phyloP scores from a whole-genome alignment of 2,113 vertebrate genomes.

The Seriola quinqueradiata region DNA sequence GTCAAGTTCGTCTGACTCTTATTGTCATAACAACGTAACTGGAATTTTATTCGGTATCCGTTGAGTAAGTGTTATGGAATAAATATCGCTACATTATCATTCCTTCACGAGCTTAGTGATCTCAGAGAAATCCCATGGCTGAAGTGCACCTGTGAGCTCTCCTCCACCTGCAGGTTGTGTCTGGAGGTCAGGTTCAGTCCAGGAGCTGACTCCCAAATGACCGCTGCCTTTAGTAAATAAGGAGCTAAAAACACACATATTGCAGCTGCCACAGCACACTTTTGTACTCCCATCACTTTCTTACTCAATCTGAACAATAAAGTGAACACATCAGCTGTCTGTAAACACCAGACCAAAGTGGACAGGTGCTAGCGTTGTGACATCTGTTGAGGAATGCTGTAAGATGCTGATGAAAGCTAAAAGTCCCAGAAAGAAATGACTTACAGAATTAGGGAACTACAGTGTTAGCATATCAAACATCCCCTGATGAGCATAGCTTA shows the following conservation, averaged over 20 bases:
- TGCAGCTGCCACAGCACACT: not conserved
- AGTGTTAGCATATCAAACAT: too few species aligned
- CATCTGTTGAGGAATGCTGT: not conserved
- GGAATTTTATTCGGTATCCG: not conserved
- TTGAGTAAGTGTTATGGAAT: not conserved
- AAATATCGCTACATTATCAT: not conserved
- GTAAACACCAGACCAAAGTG: not conserved
- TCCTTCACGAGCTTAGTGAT: not conserved
- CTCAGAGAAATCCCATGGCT: not conserved
- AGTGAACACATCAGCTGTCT: not conserved
- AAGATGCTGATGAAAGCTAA: not conserved
- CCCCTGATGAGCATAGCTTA: too few species aligned
- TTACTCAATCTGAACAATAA: not conserved
- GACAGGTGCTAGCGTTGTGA: not conserved
- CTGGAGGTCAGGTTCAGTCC: conserved; percentile 21
- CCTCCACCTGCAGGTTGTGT: not conserved
- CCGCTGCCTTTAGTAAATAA: not conserved
- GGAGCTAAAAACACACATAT: not conserved
- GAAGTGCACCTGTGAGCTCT: not conserved
- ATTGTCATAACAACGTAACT: not conserved
- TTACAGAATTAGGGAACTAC: not conserved
- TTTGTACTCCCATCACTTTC: not conserved
- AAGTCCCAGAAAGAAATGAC: not conserved
- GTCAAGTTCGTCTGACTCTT: not conserved
- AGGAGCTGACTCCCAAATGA: conserved; percentile 20